These are phyloP conservation scores for Hypolimnas misippus DNA, from an alignment of 2,888 invertebrate species.

Conservation along the genomic window DNA sequence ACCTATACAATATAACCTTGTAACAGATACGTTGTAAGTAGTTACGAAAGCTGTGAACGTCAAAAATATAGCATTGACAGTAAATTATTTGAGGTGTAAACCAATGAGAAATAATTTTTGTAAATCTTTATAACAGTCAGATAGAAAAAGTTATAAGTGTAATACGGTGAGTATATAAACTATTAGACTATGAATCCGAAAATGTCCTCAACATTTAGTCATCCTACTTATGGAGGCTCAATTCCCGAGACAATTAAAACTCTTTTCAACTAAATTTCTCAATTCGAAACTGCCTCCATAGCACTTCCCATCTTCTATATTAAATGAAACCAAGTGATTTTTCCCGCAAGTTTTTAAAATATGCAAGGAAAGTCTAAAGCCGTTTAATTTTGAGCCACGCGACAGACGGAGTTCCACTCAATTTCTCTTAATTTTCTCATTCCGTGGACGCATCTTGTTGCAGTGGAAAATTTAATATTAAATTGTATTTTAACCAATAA, in stretches of 20 bases:
- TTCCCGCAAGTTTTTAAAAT: slow-evolving; percentile 11
- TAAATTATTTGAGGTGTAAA: too few relatives aligned
- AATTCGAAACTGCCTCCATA: slow-evolving; percentile 12
- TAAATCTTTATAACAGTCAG: too few relatives aligned
- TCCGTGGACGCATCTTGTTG: slow-evolving; percentile 21
- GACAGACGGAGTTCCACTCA: slow-evolving; percentile 20
- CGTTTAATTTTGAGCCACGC: slow-evolving; percentile 32
- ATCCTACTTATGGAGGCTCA: neutral
- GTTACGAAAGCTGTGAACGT: too few relatives aligned
- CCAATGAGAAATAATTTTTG: too few relatives aligned
- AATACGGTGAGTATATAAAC: too few relatives aligned
- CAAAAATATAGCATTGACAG: too few relatives aligned
- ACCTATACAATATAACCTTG: too few relatives aligned
- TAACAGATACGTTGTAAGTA: too few relatives aligned
- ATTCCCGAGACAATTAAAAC: slow-evolving; percentile 13
- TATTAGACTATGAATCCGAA: too few relatives aligned
- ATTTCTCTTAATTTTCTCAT: slow-evolving; percentile 36
- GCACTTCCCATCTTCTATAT: slow-evolving; percentile 23
- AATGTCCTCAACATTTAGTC: neutral
- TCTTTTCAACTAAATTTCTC: slow-evolving; percentile 15
- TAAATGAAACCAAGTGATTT: slow-evolving; percentile 6
- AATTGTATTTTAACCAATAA: slow-evolving; percentile 11
- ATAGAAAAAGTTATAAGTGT: too few relatives aligned
- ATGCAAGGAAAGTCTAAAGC: slow-evolving; percentile 10
- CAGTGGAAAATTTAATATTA: slow-evolving; percentile 23